phyloP scores from a whole-genome alignment of 2,797 vertebrate species.

The Sandelia bainsii region DNA sequence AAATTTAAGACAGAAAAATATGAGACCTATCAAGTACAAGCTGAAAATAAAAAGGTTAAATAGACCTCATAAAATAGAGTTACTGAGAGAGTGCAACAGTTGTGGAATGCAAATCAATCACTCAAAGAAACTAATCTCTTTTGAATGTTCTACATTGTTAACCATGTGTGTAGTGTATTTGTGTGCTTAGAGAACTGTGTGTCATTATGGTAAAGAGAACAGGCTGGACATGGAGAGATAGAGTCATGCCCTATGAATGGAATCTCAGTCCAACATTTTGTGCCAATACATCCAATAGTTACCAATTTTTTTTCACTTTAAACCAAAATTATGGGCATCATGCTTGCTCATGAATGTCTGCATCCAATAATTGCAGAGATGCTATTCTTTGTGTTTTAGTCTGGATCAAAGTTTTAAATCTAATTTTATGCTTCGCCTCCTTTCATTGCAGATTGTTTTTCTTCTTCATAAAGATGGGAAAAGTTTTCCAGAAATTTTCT shows the following conservation, averaged over 20 bases:
- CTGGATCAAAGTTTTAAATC: conserved; percentile 7
- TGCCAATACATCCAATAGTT: neutral
- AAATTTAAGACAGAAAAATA: conserved; percentile 8
- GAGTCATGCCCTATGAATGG: neutral
- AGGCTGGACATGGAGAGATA: neutral
- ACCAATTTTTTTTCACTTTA: too few relatives aligned
- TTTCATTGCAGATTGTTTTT: conserved; percentile 46
- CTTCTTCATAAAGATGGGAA: conserved; percentile 12
- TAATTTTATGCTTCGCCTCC: conserved; percentile 17
- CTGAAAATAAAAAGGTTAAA: neutral
- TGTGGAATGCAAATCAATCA: conserved; percentile 14
- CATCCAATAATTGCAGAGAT: neutral
- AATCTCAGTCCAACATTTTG: neutral
- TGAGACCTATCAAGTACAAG: neutral
- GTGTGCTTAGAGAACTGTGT: neutral
- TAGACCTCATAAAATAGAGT: neutral
- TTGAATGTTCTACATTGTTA: conserved; percentile 3
- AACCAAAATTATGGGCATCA: neutral
- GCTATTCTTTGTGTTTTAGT: neutral
- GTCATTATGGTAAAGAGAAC: conserved; percentile 1
- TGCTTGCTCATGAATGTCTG: neutral
- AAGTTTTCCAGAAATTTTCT: conserved; percentile 13
- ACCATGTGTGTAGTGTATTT: neutral
- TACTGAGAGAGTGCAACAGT: conserved; percentile 5
- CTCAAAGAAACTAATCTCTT: conserved; percentile 6